phyloP scores from a whole-genome alignment of 92 coral and sea anemone species.

The Pocillopora meandrina region DNA sequence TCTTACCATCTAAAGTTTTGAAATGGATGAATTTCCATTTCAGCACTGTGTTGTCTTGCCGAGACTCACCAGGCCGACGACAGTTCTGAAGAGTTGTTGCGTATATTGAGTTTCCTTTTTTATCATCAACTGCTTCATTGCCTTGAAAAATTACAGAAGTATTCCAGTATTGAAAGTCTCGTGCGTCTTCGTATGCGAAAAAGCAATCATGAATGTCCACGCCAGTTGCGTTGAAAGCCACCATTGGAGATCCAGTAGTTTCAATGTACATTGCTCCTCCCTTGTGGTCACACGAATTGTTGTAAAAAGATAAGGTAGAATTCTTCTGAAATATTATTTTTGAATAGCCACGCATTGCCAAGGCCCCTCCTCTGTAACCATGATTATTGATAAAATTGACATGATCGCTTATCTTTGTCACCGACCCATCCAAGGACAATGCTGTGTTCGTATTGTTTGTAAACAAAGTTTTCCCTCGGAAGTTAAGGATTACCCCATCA shows the following conservation, averaged over 20 bases:
- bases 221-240: slow-evolving; percentile 73
- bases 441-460: slow-evolving; percentile 70
- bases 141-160: slow-evolving; percentile 66
- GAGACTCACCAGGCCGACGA: slow-evolving; percentile 61
- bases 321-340: slow-evolving; percentile 52
- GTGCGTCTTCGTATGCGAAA: slow-evolving; percentile 50
- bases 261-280: slow-evolving; percentile 89
- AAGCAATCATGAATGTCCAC: slow-evolving; percentile 65
- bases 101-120: slow-evolving; percentile 73
- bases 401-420: slow-evolving; percentile 49
- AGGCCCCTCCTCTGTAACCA: slow-evolving; percentile 86
- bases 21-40: slow-evolving; percentile 75
- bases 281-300: slow-evolving; percentile 60
- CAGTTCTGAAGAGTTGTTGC: slow-evolving; percentile 86
- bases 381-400: slow-evolving; percentile 61
- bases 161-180: slow-evolving; percentile 58
- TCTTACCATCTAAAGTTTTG: slow-evolving; percentile 33
- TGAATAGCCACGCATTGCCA: slow-evolving; percentile 79
- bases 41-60: slow-evolving; percentile 65
- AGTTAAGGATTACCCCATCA: slow-evolving; percentile 70
- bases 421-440: slow-evolving; percentile 73
- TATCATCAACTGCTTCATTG: slow-evolving; percentile 41
- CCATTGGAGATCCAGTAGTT: slow-evolving; percentile 82
- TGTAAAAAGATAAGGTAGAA: slow-evolving; percentile 57
- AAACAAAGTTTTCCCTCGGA: slow-evolving; percentile 47